Percentiles rank a stretch among this genome's conserved stretches.
Evolutionary conservation across 2,888 invertebrate species (phyloP).

Genomic region (Meganola albula): DNA sequence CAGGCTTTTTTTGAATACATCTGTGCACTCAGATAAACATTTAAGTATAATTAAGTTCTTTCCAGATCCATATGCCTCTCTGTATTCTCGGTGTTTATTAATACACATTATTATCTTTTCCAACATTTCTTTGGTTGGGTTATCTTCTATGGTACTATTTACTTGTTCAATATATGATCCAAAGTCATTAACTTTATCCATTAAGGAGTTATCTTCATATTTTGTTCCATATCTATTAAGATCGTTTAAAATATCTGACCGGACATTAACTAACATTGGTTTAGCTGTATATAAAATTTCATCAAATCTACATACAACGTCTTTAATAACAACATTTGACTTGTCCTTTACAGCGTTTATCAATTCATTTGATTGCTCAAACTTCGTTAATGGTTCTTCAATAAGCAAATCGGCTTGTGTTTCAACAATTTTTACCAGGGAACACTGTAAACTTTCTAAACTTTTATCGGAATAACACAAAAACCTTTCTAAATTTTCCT

Average conservation of each 20-base stretch:
- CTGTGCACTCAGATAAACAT: conserved; percentile 55
- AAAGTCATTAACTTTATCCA: conserved; percentile 37
- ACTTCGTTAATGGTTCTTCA: conserved; percentile 36
- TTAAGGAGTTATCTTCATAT: conserved; percentile 26
- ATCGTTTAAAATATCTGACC: conserved; percentile 34
- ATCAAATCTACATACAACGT: conserved; percentile 21
- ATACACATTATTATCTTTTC: conserved; percentile 38
- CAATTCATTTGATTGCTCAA: conserved; percentile 28
- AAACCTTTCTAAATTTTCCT: conserved; percentile 38
- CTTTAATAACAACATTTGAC: conserved; percentile 15
- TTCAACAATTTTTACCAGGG: conserved; percentile 43
- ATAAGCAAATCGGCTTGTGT: conserved; percentile 46
- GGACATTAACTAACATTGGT: conserved; percentile 30
- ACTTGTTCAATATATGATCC: conserved; percentile 27
- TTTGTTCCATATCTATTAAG: conserved; percentile 28
- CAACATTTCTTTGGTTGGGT: conserved; percentile 27
- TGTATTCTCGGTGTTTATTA: conserved; percentile 47
- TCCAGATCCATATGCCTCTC: conserved; percentile 45
- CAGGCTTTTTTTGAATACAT: conserved; percentile 39
- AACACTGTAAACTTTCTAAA: conserved; percentile 39
- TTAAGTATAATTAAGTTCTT: conserved; percentile 53
- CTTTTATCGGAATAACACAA: conserved; percentile 43
- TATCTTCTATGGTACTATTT: conserved; percentile 21
- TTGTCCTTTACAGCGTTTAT: conserved; percentile 21
- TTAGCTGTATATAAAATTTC: conserved; percentile 31